Conservation (phyloP, 2,797 vertebrate genomes). For the Hephaestus fuliginosus region DNA sequence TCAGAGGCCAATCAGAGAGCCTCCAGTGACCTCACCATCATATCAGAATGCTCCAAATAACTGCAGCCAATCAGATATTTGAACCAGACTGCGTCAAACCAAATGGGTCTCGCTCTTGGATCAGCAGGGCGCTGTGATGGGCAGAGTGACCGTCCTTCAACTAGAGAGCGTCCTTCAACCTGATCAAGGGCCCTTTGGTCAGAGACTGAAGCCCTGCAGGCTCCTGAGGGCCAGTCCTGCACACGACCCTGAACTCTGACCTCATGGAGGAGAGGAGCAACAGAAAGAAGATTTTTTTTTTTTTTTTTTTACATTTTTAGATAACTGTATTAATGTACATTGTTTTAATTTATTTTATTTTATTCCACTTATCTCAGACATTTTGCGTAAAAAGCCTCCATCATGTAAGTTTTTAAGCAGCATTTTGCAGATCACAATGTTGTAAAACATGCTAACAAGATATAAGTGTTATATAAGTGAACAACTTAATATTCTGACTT, state of each 20-base stretch:
- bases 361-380: no score
- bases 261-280: no score
- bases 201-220: neutral
- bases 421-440: no score
- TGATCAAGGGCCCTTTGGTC: neutral
- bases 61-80: slow-evolving; percentile 27
- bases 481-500: no score
- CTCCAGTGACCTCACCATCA: slow-evolving; percentile 9
- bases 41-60: slow-evolving; percentile 33
- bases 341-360: no score
- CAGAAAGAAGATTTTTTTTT: no score
- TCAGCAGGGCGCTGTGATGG: neutral
- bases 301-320: no score
- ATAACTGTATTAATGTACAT: no score
- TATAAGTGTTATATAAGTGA: no score
- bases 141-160: slow-evolving; percentile 18
- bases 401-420: no score
- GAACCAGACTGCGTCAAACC: neutral
- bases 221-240: neutral
- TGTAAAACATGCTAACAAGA: no score
- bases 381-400: no score
- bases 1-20: slow-evolving; percentile 34
- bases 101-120: slow-evolving; percentile 8
- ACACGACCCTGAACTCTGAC: neutral
- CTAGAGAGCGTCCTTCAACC: neutral